Conservation (phyloP, 1,140 invertebrate species). For the Drosophila subpulchrella region DNA sequence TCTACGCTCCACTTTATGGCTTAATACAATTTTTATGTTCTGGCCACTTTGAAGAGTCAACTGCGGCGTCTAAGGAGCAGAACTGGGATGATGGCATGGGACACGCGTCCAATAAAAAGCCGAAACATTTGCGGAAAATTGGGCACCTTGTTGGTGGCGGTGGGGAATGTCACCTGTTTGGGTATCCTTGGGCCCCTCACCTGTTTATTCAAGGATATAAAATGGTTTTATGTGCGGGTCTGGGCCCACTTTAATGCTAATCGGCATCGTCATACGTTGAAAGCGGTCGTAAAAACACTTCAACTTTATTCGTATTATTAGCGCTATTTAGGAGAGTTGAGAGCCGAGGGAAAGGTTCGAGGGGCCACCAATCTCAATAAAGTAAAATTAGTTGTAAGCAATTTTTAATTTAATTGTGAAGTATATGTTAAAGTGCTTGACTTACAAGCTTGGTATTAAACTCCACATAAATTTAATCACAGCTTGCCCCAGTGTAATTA, state of each 20-base stretch:
- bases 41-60: constrained; percentile 65
- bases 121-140: constrained; percentile 47
- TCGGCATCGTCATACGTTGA: constrained; percentile 63
- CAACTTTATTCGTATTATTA: constrained; percentile 70
- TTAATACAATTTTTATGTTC: constrained; percentile 81
- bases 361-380: constrained; percentile 63
- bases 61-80: constrained; percentile 31
- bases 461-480: not conserved
- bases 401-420: constrained; percentile 55
- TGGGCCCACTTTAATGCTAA: constrained; percentile 73
- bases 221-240: constrained; percentile 68
- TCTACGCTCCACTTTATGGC: constrained; percentile 57
- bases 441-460: not conserved
- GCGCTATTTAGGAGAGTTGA: constrained; percentile 40
- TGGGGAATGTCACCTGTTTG: constrained; percentile 27
- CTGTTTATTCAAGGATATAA: constrained; percentile 68
- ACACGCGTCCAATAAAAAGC: constrained; percentile 43
- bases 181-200: constrained; percentile 28
- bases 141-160: constrained; percentile 17
- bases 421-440: not conserved
- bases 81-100: constrained; percentile 1
- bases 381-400: constrained; percentile 62
- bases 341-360: constrained; percentile 14
- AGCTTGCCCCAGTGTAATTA: not conserved
- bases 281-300: constrained; percentile 51